Conservation (phyloP, 1,140 invertebrate species). For the Tetragnatha versicolor region DNA sequence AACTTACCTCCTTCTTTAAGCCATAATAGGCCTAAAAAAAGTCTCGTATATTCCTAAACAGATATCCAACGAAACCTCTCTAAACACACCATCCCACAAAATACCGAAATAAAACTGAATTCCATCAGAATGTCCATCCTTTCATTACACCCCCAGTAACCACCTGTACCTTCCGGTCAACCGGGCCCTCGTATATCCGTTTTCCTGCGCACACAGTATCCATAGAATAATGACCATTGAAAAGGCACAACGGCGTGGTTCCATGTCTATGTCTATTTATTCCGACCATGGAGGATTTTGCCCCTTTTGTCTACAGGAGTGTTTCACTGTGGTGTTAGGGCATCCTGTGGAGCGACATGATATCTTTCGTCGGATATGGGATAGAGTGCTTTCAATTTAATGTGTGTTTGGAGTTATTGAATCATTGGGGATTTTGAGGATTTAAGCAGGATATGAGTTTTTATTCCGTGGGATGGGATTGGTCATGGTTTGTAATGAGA, state of each 20-base stretch:
- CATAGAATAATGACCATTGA: slow-evolving; percentile 9
- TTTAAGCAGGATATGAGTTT: no score
- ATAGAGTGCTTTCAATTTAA: no score
- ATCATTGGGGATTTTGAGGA: no score
- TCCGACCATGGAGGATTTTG: no score
- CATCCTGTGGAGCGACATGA: slow-evolving; percentile 1
- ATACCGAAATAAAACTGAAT: background rate
- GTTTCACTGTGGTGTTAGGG: background rate
- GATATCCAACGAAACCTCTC: no score
- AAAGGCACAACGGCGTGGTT: slow-evolving; percentile 19
- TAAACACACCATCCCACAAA: background rate
- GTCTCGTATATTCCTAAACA: no score
- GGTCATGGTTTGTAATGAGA: no score
- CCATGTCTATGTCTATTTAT: background rate
- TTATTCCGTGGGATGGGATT: no score
- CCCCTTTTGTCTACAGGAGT: no score
- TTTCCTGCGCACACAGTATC: background rate
- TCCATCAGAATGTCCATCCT: background rate
- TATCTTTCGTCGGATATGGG: background rate
- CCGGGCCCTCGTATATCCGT: background rate
- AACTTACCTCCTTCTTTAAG: no score
- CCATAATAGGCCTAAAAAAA: no score
- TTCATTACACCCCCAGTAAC: background rate
- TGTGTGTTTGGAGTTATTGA: no score
- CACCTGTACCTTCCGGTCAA: slow-evolving; percentile 31